These are phyloP conservation scores for Alloscopus bannaensis DNA, from an alignment of 2,888 invertebrate genomes.

Conservation along the genomic window DNA sequence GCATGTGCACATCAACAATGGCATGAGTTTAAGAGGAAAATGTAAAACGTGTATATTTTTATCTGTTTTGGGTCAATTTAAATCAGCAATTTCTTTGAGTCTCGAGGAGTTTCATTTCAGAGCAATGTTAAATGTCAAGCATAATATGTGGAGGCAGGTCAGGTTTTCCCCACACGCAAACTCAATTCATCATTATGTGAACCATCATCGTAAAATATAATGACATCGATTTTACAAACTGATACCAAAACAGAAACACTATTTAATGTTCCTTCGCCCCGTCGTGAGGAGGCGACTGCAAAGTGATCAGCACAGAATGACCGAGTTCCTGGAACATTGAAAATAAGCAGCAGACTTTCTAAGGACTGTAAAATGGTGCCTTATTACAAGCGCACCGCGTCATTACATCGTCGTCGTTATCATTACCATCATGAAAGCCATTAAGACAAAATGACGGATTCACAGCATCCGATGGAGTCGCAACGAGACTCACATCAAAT, in stretches of 20 bases:
- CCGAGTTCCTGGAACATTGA: conserved; percentile 48
- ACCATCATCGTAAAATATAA: conserved; percentile 9
- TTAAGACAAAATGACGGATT: conserved; percentile 60
- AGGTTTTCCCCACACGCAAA: conserved; percentile 7
- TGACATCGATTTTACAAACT: conserved; percentile 54
- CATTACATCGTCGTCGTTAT: conserved; percentile 64
- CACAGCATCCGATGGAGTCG: conserved; percentile 31
- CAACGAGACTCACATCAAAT: too few relatives aligned
- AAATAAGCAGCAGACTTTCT: too few relatives aligned
- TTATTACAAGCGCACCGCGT: conserved; percentile 52
- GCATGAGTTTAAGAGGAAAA: too few relatives aligned
- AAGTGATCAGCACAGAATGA: conserved; percentile 24
- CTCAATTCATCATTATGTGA: neutral
- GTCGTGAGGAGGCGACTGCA: too few relatives aligned
- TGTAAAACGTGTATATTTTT: too few relatives aligned
- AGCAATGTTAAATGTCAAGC: too few relatives aligned
- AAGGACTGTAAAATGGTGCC: conserved; percentile 55
- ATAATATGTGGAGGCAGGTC: conserved; percentile 35
- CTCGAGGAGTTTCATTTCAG: too few relatives aligned
- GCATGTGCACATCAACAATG: too few relatives aligned
- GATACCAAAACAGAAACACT: conserved; percentile 44
- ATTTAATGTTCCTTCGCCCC: conserved; percentile 7
- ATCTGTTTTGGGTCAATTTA: too few relatives aligned
- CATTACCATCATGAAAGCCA: conserved; percentile 60
- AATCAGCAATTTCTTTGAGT: too few relatives aligned